Base-by-base conservation (phyloP, 2,888 invertebrate species). In the Lagria hirta region DNA sequence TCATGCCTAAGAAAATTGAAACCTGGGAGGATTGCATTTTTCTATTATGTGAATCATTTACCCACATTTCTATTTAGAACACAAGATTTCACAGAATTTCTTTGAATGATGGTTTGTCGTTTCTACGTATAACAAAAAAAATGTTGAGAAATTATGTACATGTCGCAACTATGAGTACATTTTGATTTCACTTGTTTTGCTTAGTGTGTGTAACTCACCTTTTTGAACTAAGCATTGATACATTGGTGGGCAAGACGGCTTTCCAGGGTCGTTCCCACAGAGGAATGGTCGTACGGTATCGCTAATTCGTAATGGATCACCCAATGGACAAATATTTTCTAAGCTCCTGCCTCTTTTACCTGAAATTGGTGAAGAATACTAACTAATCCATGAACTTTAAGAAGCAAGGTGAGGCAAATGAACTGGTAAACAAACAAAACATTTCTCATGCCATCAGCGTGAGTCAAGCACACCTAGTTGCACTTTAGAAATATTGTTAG, bases 171-270 rank as follows among this genome's bases (percentile, higher is more conserved):
- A n/a, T n/a, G n/a, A n/a, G n/a, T n/a, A n/a, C n/a, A n/a, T n/a
- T n/a, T n/a, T n/a, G n/a, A n/a, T n/a, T n/a, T n/a, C n/a, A n/a
- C n/a, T n/a, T n/a, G n/a, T n/a, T n/a, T n/a, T n/a, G n/a, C n/a
- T n/a, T n/a, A n/a, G 4, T 6, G 13, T 11, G 6, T 5, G 5
- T 5, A 12, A 3, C 48, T 57, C 71, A 80, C 82, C 82, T 70
- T 77, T 76, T 61, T 89, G 86, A 4, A 90, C 87, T 43, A 86
- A 75, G 64, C 91, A 91, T 60, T 81, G 80, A 69, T 89, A 89
- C 48, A 88, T 75, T 0, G 88, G 86, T 1, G 91, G 91, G 61
- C 91, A 92, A 52, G 80, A 81, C 0, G 91, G 91, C 71, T 89
- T 88, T 17, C 88, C 88, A 3, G 86, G 80, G 22, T 84, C 84